A percentile compares a stretch with the other conserved stretches of the same genome.
phyloP scores from a whole-genome alignment of 2,113 vertebrate species.

The Rhabdornis inornatus region DNA sequence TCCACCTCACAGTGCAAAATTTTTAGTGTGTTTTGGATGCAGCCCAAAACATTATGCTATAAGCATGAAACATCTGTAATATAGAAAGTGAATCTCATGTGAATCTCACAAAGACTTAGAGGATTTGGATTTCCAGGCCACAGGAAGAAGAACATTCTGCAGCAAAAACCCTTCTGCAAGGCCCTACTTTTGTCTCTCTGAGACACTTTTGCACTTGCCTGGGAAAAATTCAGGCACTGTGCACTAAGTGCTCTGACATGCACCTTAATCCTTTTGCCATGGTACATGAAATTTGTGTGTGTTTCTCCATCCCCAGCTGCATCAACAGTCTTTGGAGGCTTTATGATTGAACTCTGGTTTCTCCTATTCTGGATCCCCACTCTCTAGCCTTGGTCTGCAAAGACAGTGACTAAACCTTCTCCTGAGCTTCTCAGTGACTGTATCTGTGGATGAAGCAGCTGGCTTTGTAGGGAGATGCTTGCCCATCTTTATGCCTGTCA shows the following conservation, averaged over 20 bases:
- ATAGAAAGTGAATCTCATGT: not conserved
- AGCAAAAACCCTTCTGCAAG: not conserved
- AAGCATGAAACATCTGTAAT: not conserved
- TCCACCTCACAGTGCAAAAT: not conserved
- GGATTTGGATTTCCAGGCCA: not conserved
- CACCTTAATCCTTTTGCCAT: not conserved
- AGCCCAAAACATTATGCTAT: not conserved
- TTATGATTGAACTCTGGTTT: not conserved
- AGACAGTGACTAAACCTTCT: not conserved
- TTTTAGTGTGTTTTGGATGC: not conserved
- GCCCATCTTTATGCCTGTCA: not conserved
- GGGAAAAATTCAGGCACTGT: not conserved
- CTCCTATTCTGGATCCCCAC: fast-evolving
- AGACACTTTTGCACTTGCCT: not conserved
- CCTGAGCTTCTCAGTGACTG: not conserved
- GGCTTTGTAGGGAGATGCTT: not conserved
- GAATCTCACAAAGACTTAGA: not conserved
- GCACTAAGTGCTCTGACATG: not conserved
- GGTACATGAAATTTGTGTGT: not conserved
- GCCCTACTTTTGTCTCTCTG: not conserved
- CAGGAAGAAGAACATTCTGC: not conserved
- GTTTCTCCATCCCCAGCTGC: not conserved
- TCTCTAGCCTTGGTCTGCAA: not conserved
- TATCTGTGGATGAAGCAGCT: not conserved
- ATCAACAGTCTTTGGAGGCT: not conserved